These are phyloP conservation scores for Basileuterus tristriatus DNA, from an alignment of 2,797 vertebrate genomes.

Conservation along the genomic window DNA sequence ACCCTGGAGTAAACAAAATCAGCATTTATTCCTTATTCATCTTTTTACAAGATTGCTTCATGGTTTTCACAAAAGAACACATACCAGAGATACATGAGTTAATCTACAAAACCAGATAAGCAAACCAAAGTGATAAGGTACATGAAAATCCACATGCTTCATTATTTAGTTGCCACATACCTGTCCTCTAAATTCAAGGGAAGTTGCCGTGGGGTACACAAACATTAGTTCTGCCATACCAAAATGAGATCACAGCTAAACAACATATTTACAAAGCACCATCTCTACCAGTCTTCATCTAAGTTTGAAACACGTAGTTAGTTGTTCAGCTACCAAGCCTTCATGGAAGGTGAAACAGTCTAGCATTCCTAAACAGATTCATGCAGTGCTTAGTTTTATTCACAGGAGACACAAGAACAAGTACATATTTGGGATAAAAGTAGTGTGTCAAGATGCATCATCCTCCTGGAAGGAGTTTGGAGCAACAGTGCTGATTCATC, in stretches of 20 bases:
- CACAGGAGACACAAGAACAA: not conserved
- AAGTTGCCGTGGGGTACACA: not conserved
- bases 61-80: slow-evolving; percentile 42
- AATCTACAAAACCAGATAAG: not conserved
- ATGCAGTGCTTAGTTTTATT: not conserved
- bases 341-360: slow-evolving; percentile 87
- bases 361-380: slow-evolving; percentile 63
- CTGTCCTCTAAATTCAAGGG: not conserved
- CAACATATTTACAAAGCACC: not conserved
- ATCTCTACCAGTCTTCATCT: not conserved
- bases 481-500: not conserved
- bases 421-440: not conserved
- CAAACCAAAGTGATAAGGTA: slow-evolving; percentile 5
- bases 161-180: not conserved
- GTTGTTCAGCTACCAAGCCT: slow-evolving; percentile 78
- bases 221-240: not conserved
- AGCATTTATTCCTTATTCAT: slow-evolving; percentile 67
- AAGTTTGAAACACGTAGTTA: slow-evolving; percentile 71
- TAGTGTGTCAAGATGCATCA: not conserved
- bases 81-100: not conserved
- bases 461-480: not conserved
- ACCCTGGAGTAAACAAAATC: slow-evolving; percentile 59
- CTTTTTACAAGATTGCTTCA: slow-evolving; percentile 30
- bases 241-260: not conserved
- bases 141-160: not conserved